phyloP scores from a whole-genome alignment of 2,113 vertebrate genomes.

The Psittacara wagleri region DNA sequence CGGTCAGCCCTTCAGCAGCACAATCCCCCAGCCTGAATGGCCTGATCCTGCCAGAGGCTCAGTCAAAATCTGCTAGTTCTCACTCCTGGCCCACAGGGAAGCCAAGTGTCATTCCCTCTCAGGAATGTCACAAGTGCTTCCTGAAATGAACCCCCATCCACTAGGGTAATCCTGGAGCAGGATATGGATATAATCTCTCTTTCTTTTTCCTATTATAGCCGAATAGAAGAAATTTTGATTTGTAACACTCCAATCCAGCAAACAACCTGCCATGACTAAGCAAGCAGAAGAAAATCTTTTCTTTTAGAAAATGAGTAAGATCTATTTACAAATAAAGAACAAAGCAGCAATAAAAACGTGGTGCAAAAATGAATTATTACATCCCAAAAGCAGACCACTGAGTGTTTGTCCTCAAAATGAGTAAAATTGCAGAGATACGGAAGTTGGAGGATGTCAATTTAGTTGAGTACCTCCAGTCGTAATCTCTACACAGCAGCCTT shows the following conservation, averaged over 20 bases:
- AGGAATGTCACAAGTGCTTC: not conserved
- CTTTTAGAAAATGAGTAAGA: not conserved
- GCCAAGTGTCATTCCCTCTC: accelerated
- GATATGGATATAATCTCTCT: not conserved
- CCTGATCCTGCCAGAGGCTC: not conserved
- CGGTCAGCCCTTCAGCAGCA: not conserved
- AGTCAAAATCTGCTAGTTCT: not conserved
- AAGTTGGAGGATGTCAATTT: not conserved
- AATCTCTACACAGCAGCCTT: not conserved
- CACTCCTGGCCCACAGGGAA: not conserved
- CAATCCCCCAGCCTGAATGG: not conserved
- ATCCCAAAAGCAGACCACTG: not conserved
- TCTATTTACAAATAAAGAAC: not conserved
- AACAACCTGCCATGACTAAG: not conserved
- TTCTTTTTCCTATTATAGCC: not conserved
- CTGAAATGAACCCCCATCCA: not conserved
- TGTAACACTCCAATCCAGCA: not conserved
- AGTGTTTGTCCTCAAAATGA: not conserved
- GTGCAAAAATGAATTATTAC: not conserved
- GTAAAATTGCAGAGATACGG: not conserved
- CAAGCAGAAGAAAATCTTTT: not conserved
- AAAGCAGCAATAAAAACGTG: not conserved
- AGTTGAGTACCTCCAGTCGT: not conserved
- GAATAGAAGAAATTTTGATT: not conserved
- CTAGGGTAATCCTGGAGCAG: not conserved